Conservation (phyloP, 1,140 invertebrate species). For the Psix sp. region DNA sequence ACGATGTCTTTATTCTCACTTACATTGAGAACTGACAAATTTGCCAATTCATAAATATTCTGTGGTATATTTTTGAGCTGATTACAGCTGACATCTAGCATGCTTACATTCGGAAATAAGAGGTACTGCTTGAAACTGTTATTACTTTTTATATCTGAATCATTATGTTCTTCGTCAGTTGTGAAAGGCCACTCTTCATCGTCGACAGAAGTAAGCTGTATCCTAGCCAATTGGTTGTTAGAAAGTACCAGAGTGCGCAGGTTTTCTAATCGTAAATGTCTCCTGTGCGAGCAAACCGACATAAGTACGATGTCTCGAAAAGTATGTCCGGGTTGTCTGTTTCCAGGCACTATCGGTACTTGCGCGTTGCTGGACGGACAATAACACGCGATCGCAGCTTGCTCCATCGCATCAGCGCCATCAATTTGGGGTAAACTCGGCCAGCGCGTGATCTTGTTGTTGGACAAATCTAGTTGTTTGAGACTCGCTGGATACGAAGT, state of each 20-base stretch:
- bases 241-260: constrained; percentile 89
- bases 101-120: constrained; percentile 95
- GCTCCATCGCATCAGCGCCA: constrained; percentile 80
- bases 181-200: constrained; percentile 74
- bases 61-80: constrained; percentile 86
- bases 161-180: constrained; percentile 66
- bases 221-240: constrained; percentile 88
- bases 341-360: constrained; percentile 67
- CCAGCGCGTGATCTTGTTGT: constrained; percentile 94
- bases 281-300: constrained; percentile 88
- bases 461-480: constrained; percentile 94
- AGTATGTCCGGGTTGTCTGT: constrained; percentile 77
- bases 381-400: constrained; percentile 82
- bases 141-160: constrained; percentile 63
- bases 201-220: constrained; percentile 88
- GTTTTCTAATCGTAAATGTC: constrained; percentile 88
- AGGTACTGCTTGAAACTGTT: constrained; percentile 76
- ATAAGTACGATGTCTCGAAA: constrained; percentile 85
- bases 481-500: constrained; percentile 91
- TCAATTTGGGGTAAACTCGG: constrained; percentile 87
- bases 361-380: constrained; percentile 74
- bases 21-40: constrained; percentile 95
- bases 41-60: constrained; percentile 89
- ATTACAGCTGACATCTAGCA: constrained; percentile 96
- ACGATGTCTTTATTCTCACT: constrained; percentile 91